Evolutionary conservation across 2,113 vertebrate species (phyloP).

Genomic region (Chunga burmeisteri): DNA sequence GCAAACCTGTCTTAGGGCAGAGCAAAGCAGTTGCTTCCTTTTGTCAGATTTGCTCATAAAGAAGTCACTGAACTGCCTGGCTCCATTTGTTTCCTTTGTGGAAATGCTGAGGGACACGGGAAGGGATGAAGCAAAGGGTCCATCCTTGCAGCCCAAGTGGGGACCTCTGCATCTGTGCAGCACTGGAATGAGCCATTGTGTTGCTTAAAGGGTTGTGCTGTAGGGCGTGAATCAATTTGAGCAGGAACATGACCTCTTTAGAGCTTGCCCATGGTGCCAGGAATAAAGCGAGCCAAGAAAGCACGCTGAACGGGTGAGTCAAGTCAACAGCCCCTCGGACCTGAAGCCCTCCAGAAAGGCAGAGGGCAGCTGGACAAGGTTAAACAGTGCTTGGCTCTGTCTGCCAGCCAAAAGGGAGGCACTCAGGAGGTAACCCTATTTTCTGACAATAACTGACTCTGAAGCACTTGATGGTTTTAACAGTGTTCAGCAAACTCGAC

Average conservation of each 20-base stretch:
- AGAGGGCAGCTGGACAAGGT: not conserved
- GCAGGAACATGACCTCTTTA: not conserved
- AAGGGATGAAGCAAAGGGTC: not conserved
- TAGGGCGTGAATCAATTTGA: not conserved
- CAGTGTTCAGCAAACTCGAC: rapidly evolving
- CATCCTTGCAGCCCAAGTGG: rapidly evolving
- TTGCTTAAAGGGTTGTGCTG: not conserved
- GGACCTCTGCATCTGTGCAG: not conserved
- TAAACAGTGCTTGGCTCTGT: not conserved
- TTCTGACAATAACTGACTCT: not conserved
- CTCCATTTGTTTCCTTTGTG: not conserved
- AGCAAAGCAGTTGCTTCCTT: not conserved
- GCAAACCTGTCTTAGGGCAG: not conserved
- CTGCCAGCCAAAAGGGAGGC: not conserved
- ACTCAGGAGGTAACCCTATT: not conserved
- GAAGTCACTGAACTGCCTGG: not conserved
- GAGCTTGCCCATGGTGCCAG: not conserved
- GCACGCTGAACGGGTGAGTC: not conserved
- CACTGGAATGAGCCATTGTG: not conserved
- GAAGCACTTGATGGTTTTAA: not conserved
- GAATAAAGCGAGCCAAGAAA: not conserved
- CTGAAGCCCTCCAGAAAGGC: not conserved
- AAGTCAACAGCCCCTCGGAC: not conserved
- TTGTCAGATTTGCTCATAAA: not conserved
- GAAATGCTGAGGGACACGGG: not conserved